Evolutionary conservation across 2,888 invertebrate genomes (phyloP), one percentile per base, ranked within the genome.

Genomic region (Leistus spinibarbis): DNA sequence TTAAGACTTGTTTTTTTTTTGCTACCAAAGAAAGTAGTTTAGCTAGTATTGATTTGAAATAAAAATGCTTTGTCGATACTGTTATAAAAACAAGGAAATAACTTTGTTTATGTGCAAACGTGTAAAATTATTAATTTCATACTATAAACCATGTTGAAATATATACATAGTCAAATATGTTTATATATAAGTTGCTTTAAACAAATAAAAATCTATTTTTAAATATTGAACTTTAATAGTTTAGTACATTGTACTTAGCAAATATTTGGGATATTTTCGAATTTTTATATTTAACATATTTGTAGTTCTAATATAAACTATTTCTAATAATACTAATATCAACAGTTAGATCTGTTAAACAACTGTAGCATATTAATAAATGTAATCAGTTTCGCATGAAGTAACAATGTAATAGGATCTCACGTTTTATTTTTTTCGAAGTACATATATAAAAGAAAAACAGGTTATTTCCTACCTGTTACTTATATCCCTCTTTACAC

Each of bases 401-500:
- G 40, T 40, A 40, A 40, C 40, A 40, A 40, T 40, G 40, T 10
- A 40, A 40, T 40, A 40, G 40, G 40, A 40, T 40, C 40, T 40
- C 40, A 40, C 40, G 40, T 40, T 40, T 40, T 40, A 40, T 40
- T 40, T 40, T 40, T 40, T 40, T 40, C 40, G 40, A 57, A 19
- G 57, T 57, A 57, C 16, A 57, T 57, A 53, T 57, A 57, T 57
- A 57, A 19, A 40, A 40, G 40, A 57, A 57, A 57, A 57, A 57
- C 57, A n/a, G 57, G 57, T 57, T 57, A 40, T 40, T 40, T n/a
- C 57, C 57, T 57, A 19, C 19, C 16, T 57, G 19, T 16, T 57
- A 57, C 17, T 57, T 57, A n/a, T 19, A 57, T 57, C 16, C 16
- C 57, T 57, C 57, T 57, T 13, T 57, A 57, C 57, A 57, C 57